Conservation (phyloP, 2,888 invertebrate genomes). For the Catocala sponsa region DNA sequence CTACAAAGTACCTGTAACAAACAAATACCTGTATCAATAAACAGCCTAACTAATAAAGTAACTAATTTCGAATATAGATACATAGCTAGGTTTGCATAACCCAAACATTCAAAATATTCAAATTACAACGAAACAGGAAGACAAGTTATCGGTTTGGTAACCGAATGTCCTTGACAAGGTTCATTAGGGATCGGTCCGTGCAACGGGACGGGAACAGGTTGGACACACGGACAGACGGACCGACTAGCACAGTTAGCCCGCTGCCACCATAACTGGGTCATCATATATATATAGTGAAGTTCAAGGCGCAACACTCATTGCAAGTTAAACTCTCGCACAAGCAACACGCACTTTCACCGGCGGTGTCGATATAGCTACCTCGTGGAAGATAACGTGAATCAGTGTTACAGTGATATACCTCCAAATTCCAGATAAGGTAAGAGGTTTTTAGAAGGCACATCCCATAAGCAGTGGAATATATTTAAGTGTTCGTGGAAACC, state of each 20-base stretch:
- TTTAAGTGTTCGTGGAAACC: conserved; percentile 48
- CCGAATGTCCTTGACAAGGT: conserved; percentile 64
- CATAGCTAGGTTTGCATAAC: too few relatives aligned
- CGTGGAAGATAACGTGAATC: conserved; percentile 78
- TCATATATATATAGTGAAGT: conserved; percentile 94
- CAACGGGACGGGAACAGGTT: conserved; percentile 79
- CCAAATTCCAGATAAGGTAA: conserved; percentile 78
- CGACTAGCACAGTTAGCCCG: conserved; percentile 83
- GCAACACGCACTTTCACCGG: conserved; percentile 85
- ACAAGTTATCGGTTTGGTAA: conserved; percentile 38
- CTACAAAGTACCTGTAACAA: conserved; percentile 20
- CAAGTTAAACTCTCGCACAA: conserved; percentile 82
- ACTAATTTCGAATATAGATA: too few relatives aligned
- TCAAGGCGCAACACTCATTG: conserved; percentile 92
- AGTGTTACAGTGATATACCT: conserved; percentile 70
- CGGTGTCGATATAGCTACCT: conserved; percentile 71
- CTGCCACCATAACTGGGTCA: conserved; percentile 92
- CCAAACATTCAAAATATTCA: background rate
- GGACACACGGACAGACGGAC: conserved; percentile 70
- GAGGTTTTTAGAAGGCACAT: conserved; percentile 58
- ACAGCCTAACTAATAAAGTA: too few relatives aligned
- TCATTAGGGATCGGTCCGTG: conserved; percentile 65
- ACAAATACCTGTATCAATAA: background rate
- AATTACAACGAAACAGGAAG: conserved; percentile 1
- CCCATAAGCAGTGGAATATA: conserved; percentile 57